Evolutionary conservation across 2,113 vertebrate species (phyloP).

Genomic region (Pica pica): DNA sequence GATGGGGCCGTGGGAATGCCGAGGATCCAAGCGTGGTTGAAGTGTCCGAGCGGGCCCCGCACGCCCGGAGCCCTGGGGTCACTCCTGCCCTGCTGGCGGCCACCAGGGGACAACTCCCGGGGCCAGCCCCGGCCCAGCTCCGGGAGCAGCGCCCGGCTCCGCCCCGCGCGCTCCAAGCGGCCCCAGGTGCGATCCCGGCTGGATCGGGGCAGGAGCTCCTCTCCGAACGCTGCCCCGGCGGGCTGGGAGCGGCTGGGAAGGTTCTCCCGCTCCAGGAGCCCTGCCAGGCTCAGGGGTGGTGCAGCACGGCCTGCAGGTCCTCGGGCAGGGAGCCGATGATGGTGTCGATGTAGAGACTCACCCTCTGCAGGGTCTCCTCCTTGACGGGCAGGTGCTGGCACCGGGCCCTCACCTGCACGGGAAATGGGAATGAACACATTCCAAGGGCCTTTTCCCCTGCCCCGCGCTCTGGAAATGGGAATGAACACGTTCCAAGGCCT

Average conservation of each 20-base stretch:
- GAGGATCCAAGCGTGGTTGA: neutral
- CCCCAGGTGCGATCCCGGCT: neutral
- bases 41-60: neutral
- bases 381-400: constrained; percentile 81
- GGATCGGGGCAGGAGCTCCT: neutral
- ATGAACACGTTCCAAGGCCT: neutral
- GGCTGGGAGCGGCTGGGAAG: neutral
- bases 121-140: neutral
- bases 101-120: neutral
- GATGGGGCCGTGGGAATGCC: rapidly evolving
- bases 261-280: neutral
- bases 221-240: neutral
- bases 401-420: constrained; percentile 73
- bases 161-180: neutral
- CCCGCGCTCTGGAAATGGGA: neutral
- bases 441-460: neutral
- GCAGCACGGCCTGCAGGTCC: constrained; percentile 83
- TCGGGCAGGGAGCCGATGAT: constrained; percentile 78
- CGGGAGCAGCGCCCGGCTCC: rapidly evolving
- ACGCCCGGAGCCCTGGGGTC: neutral
- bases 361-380: constrained; percentile 73
- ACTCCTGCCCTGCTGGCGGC: neutral
- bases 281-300: constrained; percentile 33
- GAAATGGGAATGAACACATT: neutral
- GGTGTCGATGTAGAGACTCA: constrained; percentile 69